phyloP scores from a whole-genome alignment of 2,888 invertebrate genomes.

The Fragum fragum region DNA sequence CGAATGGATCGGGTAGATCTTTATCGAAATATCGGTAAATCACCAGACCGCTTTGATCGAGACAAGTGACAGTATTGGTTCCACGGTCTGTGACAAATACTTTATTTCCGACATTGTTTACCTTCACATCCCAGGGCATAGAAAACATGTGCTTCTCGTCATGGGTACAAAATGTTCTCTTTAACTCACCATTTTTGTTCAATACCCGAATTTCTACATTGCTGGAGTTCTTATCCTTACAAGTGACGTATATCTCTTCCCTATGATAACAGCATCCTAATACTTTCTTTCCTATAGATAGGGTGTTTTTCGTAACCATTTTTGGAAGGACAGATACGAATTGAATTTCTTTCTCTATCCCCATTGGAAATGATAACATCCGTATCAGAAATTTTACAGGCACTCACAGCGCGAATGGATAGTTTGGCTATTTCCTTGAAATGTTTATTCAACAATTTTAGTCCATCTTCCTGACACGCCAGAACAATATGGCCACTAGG shows the following conservation, averaged over 20 bases:
- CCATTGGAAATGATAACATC: neutral
- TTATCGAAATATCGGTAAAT: neutral
- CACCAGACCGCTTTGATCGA: neutral
- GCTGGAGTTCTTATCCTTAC: neutral
- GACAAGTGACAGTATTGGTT: neutral
- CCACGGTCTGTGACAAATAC: neutral
- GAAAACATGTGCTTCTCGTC: neutral
- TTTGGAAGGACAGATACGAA: neutral
- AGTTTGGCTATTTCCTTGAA: too few species aligned
- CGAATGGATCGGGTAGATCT: neutral
- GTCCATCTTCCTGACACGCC: neutral
- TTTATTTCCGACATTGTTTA: neutral
- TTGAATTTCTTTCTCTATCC: neutral
- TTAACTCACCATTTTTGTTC: neutral
- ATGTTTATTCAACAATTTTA: neutral
- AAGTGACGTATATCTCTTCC: neutral
- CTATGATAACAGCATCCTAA: neutral
- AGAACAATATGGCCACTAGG: slow-evolving; percentile 10
- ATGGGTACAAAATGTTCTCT: neutral
- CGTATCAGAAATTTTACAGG: neutral
- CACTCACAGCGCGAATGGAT: neutral
- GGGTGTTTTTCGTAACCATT: neutral
- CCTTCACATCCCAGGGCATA: neutral
- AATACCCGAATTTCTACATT: neutral
- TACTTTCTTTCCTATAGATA: neutral